These are phyloP conservation scores for Smutsia gigantea DNA, from an alignment of 2,797 vertebrate genomes.

Conservation along the genomic window DNA sequence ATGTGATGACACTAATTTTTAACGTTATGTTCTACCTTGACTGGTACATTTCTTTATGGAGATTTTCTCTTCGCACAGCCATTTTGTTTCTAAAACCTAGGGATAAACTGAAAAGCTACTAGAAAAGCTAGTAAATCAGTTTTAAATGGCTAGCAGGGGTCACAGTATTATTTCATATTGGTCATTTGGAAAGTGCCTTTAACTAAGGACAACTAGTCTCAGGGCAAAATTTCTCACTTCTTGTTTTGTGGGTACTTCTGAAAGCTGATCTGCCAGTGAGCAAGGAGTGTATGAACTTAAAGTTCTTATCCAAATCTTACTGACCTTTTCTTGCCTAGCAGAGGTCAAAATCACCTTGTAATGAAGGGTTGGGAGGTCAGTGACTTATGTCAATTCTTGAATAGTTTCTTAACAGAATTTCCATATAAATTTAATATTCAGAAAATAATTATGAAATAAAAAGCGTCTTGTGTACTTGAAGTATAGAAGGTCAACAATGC, in stretches of 20 bases:
- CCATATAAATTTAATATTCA: neutral
- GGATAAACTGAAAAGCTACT: neutral
- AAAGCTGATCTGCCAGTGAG: neutral
- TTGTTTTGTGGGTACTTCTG: neutral
- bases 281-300: neutral
- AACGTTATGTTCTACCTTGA: neutral
- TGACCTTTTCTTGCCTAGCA: neutral
- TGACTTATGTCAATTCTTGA: neutral
- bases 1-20: neutral
- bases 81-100: neutral
- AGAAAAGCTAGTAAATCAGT: neutral
- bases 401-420: neutral
- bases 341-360: neutral
- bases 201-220: neutral
- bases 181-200: neutral
- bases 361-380: neutral
- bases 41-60: neutral
- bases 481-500: neutral
- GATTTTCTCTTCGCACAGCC: neutral
- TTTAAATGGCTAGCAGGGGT: neutral
- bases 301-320: neutral
- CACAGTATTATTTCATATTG: neutral
- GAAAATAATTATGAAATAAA: conserved; percentile 42
- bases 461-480: neutral
- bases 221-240: neutral